Percentiles rank a stretch among this genome's conserved stretches.
These are phyloP conservation scores for Typhlomys cinereus DNA, from an alignment of 2,113 vertebrate genomes.

Conservation along the genomic window DNA sequence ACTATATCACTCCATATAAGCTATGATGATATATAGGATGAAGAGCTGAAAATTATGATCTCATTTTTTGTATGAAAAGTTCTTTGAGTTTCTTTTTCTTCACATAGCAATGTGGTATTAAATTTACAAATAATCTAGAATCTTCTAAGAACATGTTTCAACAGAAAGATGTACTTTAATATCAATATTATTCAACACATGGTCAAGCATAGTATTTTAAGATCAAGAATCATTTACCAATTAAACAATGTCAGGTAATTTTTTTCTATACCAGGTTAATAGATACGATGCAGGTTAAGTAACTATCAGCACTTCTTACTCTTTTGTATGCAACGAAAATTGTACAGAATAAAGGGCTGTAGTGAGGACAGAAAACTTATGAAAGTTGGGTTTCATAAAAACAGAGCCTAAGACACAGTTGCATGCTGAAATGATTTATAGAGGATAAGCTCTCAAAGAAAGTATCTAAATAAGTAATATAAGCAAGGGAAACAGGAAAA, in stretches of 20 bases:
- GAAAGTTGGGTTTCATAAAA: not conserved
- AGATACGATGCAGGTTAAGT: not conserved
- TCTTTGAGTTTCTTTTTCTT: not conserved
- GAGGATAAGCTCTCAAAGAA: not conserved
- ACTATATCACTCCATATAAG: too few species aligned
- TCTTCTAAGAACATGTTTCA: not conserved
- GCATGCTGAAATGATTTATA: not conserved
- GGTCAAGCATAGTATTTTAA: not conserved
- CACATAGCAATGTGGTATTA: not conserved
- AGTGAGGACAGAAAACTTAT: not conserved
- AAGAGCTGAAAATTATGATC: not conserved
- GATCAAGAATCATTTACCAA: not conserved
- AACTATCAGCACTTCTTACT: not conserved
- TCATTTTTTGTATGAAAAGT: not conserved
- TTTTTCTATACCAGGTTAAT: not conserved
- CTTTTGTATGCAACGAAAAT: not conserved
- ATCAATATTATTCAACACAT: conserved; percentile 1
- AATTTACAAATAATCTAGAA: not conserved
- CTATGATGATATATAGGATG: not conserved
- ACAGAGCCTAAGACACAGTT: not conserved
- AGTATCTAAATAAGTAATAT: not conserved
- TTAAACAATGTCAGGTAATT: not conserved
- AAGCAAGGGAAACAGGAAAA: not conserved
- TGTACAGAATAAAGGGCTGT: not conserved
- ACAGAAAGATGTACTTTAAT: conserved; percentile 19